A percentile compares a stretch with the other conserved stretches of the same genome.
Conservation (phyloP, 2,113 vertebrate species). For the Athene noctua region DNA sequence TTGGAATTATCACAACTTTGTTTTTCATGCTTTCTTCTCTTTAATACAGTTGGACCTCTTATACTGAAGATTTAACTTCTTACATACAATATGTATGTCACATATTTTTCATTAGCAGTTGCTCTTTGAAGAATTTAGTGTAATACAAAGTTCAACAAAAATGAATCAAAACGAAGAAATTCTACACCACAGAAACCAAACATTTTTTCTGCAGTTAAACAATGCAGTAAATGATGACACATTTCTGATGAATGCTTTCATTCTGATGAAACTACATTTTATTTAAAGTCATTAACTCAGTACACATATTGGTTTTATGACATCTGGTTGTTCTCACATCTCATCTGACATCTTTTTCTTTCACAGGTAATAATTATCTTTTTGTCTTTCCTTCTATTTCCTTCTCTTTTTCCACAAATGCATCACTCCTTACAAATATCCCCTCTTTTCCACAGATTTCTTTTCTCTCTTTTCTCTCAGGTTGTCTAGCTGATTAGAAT, state of each 20-base stretch:
- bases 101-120: not conserved
- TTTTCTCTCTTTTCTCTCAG: not conserved
- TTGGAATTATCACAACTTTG: not conserved
- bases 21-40: not conserved
- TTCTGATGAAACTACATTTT: not conserved
- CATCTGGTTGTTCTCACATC: not conserved
- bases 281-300: not conserved
- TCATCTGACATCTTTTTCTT: slow-evolving; percentile 1
- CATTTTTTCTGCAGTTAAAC: not conserved
- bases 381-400: not conserved
- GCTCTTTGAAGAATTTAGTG: not conserved
- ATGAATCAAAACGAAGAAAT: not conserved
- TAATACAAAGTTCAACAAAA: not conserved
- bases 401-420: not conserved
- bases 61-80: not conserved
- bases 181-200: not conserved
- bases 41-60: not conserved
- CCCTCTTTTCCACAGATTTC: not conserved
- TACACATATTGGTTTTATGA: not conserved
- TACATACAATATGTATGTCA: not conserved
- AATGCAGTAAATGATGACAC: not conserved
- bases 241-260: not conserved
- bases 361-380: not conserved
- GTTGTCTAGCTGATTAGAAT: not conserved
- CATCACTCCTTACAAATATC: not conserved